Percentiles rank a stretch among this genome's conserved stretches.
phyloP scores from a whole-genome alignment of 1,140 invertebrate genomes.

The Amphibalanus amphitrite region DNA sequence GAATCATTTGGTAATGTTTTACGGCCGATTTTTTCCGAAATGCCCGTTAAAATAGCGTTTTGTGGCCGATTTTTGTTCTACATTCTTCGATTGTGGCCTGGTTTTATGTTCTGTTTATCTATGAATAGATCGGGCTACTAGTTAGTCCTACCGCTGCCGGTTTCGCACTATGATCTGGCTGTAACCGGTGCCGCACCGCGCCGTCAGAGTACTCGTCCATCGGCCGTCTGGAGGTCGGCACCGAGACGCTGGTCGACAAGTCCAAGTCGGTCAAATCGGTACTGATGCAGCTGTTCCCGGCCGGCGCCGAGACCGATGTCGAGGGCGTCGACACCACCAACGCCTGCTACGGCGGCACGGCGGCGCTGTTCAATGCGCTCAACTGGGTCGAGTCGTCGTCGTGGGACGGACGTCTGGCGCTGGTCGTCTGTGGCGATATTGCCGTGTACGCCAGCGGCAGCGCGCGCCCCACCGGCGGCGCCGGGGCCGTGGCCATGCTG shows the following conservation, averaged over 20 bases:
- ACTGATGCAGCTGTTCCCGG: constrained; percentile 88
- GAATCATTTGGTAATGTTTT: no score
- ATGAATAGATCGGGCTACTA: no score
- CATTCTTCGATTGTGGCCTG: no score
- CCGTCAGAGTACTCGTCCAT: constrained; percentile 46
- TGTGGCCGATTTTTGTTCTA: no score
- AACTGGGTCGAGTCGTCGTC: constrained; percentile 91
- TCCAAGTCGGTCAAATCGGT: constrained; percentile 95
- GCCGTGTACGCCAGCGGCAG: constrained; percentile 84
- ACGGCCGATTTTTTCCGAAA: no score
- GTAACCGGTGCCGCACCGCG: no score
- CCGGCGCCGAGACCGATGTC: constrained; percentile 65
- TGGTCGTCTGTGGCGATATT: constrained; percentile 89
- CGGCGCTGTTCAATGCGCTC: constrained; percentile 86
- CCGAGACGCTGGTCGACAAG: constrained; percentile 96
- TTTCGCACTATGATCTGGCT: no score
- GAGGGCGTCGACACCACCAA: constrained; percentile 95
- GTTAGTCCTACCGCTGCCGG: no score
- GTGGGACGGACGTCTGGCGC: constrained; percentile 84
- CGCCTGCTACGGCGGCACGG: constrained; percentile 97
- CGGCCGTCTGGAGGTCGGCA: constrained; percentile 88
- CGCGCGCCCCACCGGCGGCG: constrained; percentile 91
- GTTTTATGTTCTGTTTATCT: no score
- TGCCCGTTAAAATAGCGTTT: no score
- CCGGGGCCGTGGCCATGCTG: constrained; percentile 91